Base-by-base conservation (phyloP, 2,113 vertebrate genomes). In the Rousettus leschenaultii region DNA sequence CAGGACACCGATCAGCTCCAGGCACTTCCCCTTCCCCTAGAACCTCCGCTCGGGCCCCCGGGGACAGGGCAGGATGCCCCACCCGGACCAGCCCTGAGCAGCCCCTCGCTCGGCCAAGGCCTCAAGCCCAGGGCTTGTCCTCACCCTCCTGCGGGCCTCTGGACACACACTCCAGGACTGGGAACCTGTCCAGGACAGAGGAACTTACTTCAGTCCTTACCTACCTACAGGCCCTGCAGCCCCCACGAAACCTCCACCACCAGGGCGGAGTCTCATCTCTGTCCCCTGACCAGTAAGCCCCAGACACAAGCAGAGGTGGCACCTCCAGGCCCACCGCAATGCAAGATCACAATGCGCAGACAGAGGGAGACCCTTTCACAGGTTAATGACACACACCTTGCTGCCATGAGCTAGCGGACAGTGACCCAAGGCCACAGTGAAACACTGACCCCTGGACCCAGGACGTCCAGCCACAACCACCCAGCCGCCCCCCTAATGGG, bases 1-100 rank as follows among this genome's bases (percentile, higher is more conserved):
- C 75, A 26, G 94, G 88, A 94, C 92, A 51, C 51, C 51, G 89
- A 91, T 89, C 96, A 28, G 92, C 92, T 95, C 95, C 89, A 88
- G 88, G 83, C 86, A 89, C 92, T 96, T 97, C 97, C 97, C 86
- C 97, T 97, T 95, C 95, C 96, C 97, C 94, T 43, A 80, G 92
- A 97, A 86, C 86, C 97, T 97, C 96, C 86, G 74, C 86, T 94
- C 66, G 0, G 5, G 86, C 55, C 91, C 94, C 88, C 0, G 1
- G 97, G 94, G 95, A 96, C 48, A 5, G 3, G 68, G 96, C 97
- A 97, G 96, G 97, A 98, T 97, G 95, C 93, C 96, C 93, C 89
- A 94, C 96, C 97, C 96, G n/a, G 89, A 57, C 82, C 55, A 74
- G 74, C 79, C 33, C 0, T 55, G 89, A 2, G 35, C 82, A 48